Evolutionary conservation across 1,140 invertebrate species (phyloP).

Genomic region (Drosophila kikkawai): DNA sequence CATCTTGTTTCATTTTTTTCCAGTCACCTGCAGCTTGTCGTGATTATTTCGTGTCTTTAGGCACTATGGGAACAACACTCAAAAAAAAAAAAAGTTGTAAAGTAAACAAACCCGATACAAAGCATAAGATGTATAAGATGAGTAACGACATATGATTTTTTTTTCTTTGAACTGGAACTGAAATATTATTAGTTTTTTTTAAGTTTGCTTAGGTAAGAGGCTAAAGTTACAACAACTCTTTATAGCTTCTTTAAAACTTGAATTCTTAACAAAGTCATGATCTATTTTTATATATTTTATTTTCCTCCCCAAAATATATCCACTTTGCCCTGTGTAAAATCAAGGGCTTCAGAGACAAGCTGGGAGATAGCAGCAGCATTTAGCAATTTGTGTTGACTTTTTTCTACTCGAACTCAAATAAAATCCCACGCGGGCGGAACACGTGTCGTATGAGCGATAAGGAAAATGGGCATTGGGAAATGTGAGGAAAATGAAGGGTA

Average conservation of each 20-base stretch:
- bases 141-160: neutral
- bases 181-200: too few relatives aligned
- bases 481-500: constrained; percentile 11
- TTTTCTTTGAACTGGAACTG: neutral
- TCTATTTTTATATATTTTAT: neutral
- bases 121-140: neutral
- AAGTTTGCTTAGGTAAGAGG: too few relatives aligned
- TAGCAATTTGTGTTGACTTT: constrained; percentile 53
- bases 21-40: constrained; percentile 18
- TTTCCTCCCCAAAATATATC: neutral
- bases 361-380: constrained; percentile 12
- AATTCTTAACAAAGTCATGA: neutral
- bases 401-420: constrained; percentile 12
- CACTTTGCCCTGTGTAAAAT: neutral
- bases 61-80: neutral
- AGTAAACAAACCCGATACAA: neutral
- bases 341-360: neutral
- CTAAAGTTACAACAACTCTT: too few relatives aligned
- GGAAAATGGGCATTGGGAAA: constrained; percentile 12
- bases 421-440: constrained; percentile 17
- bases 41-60: constrained; percentile 7
- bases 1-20: constrained; percentile 49
- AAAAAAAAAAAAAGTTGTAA: neutral
- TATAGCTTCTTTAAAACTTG: neutral
- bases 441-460: constrained; percentile 36